A percentile compares a stretch with the other conserved stretches of the same genome.
phyloP scores from a whole-genome alignment of 2,797 vertebrate species.

The Clarias fuscus region DNA sequence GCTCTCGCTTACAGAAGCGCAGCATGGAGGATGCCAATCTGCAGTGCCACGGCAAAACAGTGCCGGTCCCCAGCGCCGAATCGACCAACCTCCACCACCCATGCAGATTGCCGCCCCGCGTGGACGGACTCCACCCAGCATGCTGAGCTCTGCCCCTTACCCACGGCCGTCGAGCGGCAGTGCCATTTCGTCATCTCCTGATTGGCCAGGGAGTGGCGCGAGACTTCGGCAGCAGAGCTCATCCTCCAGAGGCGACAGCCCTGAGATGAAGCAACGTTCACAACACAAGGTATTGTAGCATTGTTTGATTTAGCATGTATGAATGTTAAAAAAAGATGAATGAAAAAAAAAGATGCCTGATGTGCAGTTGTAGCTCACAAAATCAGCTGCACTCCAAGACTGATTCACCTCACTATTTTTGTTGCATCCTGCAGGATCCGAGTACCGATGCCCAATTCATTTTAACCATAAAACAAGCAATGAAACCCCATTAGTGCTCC shows the following conservation, averaged over 20 bases:
- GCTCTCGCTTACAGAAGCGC: conserved; percentile 86
- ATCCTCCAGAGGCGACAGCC: conserved; percentile 95
- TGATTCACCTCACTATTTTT: background rate
- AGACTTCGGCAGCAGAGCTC: conserved; percentile 92
- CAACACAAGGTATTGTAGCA: conserved; percentile 75
- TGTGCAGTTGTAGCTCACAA: background rate
- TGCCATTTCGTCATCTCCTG: conserved; percentile 87
- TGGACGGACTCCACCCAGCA: conserved; percentile 87
- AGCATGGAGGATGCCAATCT: conserved; percentile 73
- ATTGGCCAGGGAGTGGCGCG: conserved; percentile 88
- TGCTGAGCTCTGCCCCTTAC: conserved; percentile 86
- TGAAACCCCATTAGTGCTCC: background rate
- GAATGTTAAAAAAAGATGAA: too few relatives aligned
- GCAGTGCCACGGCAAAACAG: conserved; percentile 91
- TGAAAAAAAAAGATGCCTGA: background rate
- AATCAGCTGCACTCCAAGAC: background rate
- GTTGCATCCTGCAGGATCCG: background rate
- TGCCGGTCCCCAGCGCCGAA: conserved; percentile 89
- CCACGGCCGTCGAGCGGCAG: conserved; percentile 87
- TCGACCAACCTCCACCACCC: conserved; percentile 87
- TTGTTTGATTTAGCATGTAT: background rate
- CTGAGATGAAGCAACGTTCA: conserved; percentile 90
- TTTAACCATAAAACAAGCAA: background rate
- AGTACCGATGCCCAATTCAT: background rate
- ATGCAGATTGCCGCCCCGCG: conserved; percentile 74